phyloP scores from a whole-genome alignment of 1,140 invertebrate genomes.

The Hestina assimilis region DNA sequence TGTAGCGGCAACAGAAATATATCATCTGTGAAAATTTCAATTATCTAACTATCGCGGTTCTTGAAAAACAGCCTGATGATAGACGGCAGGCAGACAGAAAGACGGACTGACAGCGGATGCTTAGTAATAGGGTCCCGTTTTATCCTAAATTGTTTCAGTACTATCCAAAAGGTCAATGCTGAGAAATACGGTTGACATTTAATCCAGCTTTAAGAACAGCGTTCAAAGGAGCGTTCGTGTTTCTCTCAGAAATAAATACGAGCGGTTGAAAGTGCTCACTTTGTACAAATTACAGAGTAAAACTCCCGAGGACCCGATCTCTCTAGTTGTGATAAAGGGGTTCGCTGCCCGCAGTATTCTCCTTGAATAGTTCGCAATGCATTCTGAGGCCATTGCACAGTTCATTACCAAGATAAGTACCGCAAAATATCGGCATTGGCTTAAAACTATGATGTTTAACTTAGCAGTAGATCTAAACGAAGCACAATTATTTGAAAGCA shows the following conservation, averaged over 20 bases:
- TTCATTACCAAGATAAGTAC: slow-evolving; percentile 23
- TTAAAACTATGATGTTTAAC: too few species aligned
- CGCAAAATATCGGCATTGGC: too few species aligned
- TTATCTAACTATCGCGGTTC: too few species aligned
- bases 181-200: slow-evolving; percentile 37
- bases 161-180: slow-evolving; percentile 20
- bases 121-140: too few species aligned
- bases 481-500: too few species aligned
- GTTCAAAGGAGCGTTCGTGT: slow-evolving; percentile 29
- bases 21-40: too few species aligned
- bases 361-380: slow-evolving; percentile 25
- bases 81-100: too few species aligned
- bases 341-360: slow-evolving; percentile 26
- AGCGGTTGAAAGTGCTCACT: slow-evolving; percentile 41
- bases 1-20: too few species aligned
- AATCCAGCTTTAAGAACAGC: slow-evolving; percentile 41
- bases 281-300: slow-evolving; percentile 47
- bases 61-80: too few species aligned
- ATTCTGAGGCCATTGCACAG: slow-evolving; percentile 23
- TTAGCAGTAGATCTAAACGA: too few species aligned
- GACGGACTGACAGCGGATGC: too few species aligned
- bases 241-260: slow-evolving; percentile 51
- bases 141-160: too few species aligned
- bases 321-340: slow-evolving; percentile 9
- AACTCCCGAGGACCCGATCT: neutral